A percentile compares a stretch with the other conserved stretches of the same genome.
phyloP scores from a whole-genome alignment of 2,888 invertebrate genomes.

The Fragum sueziense region DNA sequence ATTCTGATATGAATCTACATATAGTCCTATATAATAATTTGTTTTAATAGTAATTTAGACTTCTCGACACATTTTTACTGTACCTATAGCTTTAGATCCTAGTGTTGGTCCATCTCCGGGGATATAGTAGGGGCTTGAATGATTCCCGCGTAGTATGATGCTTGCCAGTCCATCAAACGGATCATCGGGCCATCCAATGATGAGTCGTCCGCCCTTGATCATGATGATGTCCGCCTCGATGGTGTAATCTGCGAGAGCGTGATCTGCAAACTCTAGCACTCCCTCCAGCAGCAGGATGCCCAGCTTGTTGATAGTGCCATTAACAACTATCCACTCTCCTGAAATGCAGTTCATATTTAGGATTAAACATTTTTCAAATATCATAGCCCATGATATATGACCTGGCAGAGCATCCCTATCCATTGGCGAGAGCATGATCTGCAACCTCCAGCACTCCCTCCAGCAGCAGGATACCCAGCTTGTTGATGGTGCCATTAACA shows the following conservation, averaged over 20 bases:
- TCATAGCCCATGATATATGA: not conserved
- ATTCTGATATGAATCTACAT: too few species aligned
- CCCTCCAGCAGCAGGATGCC: slow-evolving; percentile 72
- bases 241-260: slow-evolving; percentile 27
- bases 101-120: slow-evolving; percentile 50
- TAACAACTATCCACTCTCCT: slow-evolving; percentile 58
- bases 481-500: slow-evolving; percentile 64
- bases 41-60: too few species aligned
- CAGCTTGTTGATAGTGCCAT: slow-evolving; percentile 63
- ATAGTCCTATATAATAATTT: too few species aligned
- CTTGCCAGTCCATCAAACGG: slow-evolving; percentile 51
- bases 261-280: slow-evolving; percentile 63
- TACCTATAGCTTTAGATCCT: slow-evolving; percentile 66
- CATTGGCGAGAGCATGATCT: slow-evolving; percentile 34
- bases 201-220: slow-evolving; percentile 64
- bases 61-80: too few species aligned
- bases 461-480: slow-evolving; percentile 66
- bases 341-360: not conserved
- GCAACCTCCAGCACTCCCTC: slow-evolving; percentile 71
- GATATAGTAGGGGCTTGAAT: slow-evolving; percentile 36
- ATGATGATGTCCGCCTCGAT: slow-evolving; percentile 54
- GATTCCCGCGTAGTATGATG: slow-evolving; percentile 57
- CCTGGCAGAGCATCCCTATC: too few species aligned
- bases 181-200: slow-evolving; percentile 62
- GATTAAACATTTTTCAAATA: not conserved